Base-by-base conservation (phyloP, 2,888 invertebrate species). In the Aphodius granarius region DNA sequence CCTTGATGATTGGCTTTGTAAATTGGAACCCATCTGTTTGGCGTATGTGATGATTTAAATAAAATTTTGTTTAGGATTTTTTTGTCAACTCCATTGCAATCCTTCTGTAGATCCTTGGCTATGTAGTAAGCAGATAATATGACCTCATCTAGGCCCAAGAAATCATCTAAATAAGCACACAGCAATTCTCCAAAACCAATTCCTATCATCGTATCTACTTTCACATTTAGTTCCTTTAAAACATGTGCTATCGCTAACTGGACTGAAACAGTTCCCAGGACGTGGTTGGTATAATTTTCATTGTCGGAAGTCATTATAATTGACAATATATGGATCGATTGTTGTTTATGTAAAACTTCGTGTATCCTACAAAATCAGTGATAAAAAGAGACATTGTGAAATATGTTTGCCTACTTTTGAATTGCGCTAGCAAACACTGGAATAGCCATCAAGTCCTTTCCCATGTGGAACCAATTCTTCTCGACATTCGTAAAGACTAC, bases 171-270 rank as follows among this genome's bases (percentile, higher is more conserved):
- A 87, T 98, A 98, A 0, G 94, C 97, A 85, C 97, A 96, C 0
- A 94, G 94, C 1, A 98, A 88, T 85, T 97, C 97, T 15, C 98
- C 97, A 0, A 95, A 94, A 4, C 97, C 97, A 86, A 96, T 95
- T 1, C 97, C 86, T 22, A 83, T 78, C 13, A 82, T 74, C 5
- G 75, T 74, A 64, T 81, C 80, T 3, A 82, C 81, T n/a, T 79
- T 74, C 0, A 86, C 16, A 70, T 89, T 89, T 75, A 91, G 80
- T 9, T 87, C 83, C 81, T 88, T 90, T 63, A 91, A 81, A 1
- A 91, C 78, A 78, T 91, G 90, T 78, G 82, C 79, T 5, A 86
- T 71, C 21, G 81, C 83, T 62, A 85, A 78, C 79, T 92, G 95
- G 16, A 94, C 91, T 15, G 94, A 92, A 2, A 82, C 75, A 23